Base-by-base conservation (phyloP, 2,797 vertebrate species). In the Chelon auratus region DNA sequence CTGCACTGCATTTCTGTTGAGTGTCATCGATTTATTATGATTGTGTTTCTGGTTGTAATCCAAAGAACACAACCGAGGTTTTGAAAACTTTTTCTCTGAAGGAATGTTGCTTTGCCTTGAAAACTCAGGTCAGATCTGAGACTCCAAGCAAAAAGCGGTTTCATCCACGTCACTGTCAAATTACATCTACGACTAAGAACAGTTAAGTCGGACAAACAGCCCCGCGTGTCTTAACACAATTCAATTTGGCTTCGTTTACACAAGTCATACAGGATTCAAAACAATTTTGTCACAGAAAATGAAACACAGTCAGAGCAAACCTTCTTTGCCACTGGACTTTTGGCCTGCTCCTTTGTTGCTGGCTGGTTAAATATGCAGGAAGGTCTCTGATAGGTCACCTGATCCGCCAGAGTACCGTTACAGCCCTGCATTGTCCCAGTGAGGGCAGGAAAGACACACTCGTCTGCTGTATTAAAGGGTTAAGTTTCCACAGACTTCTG, bases 331-430 rank as follows among this genome's bases (percentile, higher is more conserved):
- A 36, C 51, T 18, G 40, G 36, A 56, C 18, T 55, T 78, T 33
- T 68, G 77, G 55, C 57, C 78, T 55, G 30, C 56, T 65, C 17
- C 71, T 68, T 15, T 47, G 68, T 36, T 50, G 11, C 70, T 65
- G 56, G 53, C 81, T 87, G 78, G 73, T 91, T 86, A 91, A 92
- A 91, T 90, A 93, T 93, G 84, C 85, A 92, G 86, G 86, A 87
- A 83, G 87, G 73, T 85, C 78, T 88, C 63, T 72, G 76, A 89
- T 77, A 84, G 75, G 87, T 89, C 82, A 94, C 78, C 81, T 78
- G 91, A 93, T 89, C 86, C 71, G 65, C 76, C 24, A 63, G 91
- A 74, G 84, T 90, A 82, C 50, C 62, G 73, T 93, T 93, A 90
- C 93, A 86, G 67, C n/a, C 37, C 64, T 10, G 50, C 87, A 75